Conservation (phyloP, 2,113 vertebrate genomes). For the Jacana jacana region DNA sequence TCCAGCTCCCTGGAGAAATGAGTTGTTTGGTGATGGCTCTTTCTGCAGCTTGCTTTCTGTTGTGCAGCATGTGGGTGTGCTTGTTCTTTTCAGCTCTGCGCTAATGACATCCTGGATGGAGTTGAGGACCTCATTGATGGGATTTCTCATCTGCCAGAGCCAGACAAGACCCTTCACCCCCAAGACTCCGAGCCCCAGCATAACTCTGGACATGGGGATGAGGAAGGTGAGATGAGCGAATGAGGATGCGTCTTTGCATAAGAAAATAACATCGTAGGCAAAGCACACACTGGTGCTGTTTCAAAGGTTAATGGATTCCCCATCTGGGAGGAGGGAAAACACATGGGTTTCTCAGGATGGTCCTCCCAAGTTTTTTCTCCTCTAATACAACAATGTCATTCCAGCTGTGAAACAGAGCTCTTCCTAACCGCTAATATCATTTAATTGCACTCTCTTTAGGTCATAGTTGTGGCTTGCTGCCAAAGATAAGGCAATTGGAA, state of each 20-base stretch:
- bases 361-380: neutral
- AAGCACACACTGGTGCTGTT: neutral
- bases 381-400: neutral
- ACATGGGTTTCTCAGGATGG: neutral
- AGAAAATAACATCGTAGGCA: neutral
- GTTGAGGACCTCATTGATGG: slow-evolving; percentile 91
- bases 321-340: neutral
- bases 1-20: neutral
- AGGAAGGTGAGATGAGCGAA: slow-evolving; percentile 72
- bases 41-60: neutral
- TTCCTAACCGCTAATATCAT: neutral
- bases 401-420: neutral
- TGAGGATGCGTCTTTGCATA: neutral
- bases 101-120: slow-evolving; percentile 84
- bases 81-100: slow-evolving; percentile 84
- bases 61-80: neutral
- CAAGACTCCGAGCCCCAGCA: slow-evolving; percentile 83
- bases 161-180: slow-evolving; percentile 83
- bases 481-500: neutral
- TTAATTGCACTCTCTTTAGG: neutral
- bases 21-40: neutral
- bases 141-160: slow-evolving; percentile 85
- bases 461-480: neutral
- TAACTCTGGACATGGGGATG: slow-evolving; percentile 67
- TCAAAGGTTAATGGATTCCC: neutral